phyloP scores from a whole-genome alignment of 2,888 invertebrate species.

The Axea sp. region DNA sequence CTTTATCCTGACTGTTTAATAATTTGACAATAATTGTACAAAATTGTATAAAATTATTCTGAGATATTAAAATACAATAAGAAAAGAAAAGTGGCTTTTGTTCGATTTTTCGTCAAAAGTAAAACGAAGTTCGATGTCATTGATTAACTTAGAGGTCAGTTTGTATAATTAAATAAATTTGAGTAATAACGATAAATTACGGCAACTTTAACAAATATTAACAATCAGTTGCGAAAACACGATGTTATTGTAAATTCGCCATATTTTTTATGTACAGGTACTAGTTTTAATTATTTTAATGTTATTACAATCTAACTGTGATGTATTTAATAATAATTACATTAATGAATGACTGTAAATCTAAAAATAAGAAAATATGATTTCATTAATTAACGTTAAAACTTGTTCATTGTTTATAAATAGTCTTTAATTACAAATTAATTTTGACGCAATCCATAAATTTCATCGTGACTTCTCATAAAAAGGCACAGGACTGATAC shows the following conservation, averaged over 20 bases:
- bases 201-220: conserved; percentile 40
- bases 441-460: conserved; percentile 12
- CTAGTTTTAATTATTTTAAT: conserved; percentile 6
- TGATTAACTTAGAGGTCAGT: no score
- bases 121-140: no score
- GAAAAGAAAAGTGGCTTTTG: no score
- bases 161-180: conserved; percentile 32
- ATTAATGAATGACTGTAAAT: conserved; percentile 3
- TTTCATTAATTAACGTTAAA: conserved; percentile 24
- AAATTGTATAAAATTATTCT: no score
- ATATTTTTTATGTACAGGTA: conserved; percentile 41
- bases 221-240: conserved; percentile 36
- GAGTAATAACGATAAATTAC: conserved; percentile 44
- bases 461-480: conserved; percentile 66
- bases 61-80: no score
- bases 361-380: conserved; percentile 10
- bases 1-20: no score
- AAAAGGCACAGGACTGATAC: conserved; percentile 59
- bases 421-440: conserved; percentile 2
- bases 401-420: background rate
- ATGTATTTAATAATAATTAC: conserved; percentile 2
- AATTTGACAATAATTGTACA: no score
- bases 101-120: no score
- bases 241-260: no score
- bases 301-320: conserved; percentile 10